Evolutionary conservation across 2,113 vertebrate species (phyloP), one percentile per base, ranked within the genome.

Genomic region (Pomatorhinus ruficollis): DNA sequence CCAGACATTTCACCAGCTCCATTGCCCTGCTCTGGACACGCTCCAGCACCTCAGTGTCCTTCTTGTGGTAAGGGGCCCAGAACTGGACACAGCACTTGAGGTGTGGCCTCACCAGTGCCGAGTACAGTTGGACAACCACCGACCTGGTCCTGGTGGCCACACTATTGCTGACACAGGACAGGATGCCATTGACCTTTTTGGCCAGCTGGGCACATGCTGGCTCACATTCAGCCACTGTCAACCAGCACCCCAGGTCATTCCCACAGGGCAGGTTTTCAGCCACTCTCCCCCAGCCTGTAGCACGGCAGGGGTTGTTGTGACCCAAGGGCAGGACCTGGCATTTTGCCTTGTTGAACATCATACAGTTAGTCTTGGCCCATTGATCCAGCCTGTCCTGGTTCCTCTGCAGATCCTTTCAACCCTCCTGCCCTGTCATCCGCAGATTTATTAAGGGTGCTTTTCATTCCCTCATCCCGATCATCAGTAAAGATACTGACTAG

Each of bases 1-100:
- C 44, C 63, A 31, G 37, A 14, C 20, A 8, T 14, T 31, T 59
- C 72, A 0, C 37, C 83, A 86, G 31, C 37, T 42, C 53, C 2
- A 0, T 0, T 44, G 3, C 37, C 27, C 22, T 31, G 8, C 63
- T 33, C 45, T 31, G 63, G 37, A 42, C 61, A 6, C 0, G 2
- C 61, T 76, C 12, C 61, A 37, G 37, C 13, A 3, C 25, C 52
- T 76, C 83, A 50, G 4, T 49, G 45, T 60, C 45, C 3, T 57
- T 35, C 35, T 1, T 44, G 31, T 1, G 3, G 0, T 54, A 5
- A 20, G 11, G 25, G 27, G 20, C 33, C 31, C 37, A 37, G 37
- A 68, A 22, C 53, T 19, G 31, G 21, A 27, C 31, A 16, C 45
- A 59, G 61, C 5, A 27, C 21, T 76, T 2, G 4, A 52, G 17